phyloP scores from a whole-genome alignment of 2,888 invertebrate species.

The Mimas tiliae region DNA sequence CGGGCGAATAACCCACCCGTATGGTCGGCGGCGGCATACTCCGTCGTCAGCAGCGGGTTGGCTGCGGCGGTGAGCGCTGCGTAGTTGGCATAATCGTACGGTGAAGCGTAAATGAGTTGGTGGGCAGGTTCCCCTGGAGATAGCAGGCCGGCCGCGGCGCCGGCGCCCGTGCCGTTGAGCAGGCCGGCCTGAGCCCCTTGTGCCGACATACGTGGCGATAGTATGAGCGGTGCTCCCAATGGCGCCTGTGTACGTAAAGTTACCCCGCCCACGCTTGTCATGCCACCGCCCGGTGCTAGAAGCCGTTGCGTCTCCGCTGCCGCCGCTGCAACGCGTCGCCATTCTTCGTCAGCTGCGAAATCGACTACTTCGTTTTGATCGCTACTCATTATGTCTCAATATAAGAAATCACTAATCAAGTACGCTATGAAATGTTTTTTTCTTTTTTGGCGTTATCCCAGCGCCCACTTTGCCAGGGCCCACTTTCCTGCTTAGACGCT shows the following conservation, averaged over 20 bases:
- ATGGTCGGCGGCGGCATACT: conserved; percentile 94
- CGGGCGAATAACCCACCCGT: conserved; percentile 94
- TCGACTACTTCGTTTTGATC: conserved; percentile 77
- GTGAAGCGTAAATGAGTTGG: conserved; percentile 93
- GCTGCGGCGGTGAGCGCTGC: conserved; percentile 91
- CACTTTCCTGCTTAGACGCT: too few species aligned
- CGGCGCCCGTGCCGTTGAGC: conserved; percentile 79
- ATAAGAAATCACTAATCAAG: not conserved
- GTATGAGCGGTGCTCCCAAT: conserved; percentile 95
- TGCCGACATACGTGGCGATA: conserved; percentile 95
- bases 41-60: conserved; percentile 91
- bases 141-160: conserved; percentile 74
- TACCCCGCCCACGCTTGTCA: conserved; percentile 84
- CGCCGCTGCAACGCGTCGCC: conserved; percentile 92
- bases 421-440: not conserved
- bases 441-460: not conserved
- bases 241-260: conserved; percentile 89
- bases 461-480: too few species aligned
- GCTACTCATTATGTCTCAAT: conserved; percentile 11
- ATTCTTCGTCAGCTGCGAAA: conserved; percentile 91
- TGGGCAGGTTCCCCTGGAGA: conserved; percentile 88
- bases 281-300: conserved; percentile 82
- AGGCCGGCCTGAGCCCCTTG: conserved; percentile 90
- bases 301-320: conserved; percentile 93
- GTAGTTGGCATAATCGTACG: conserved; percentile 96